Evolutionary conservation across 2,888 invertebrate genomes (phyloP), one percentile per base, ranked within the genome.

Genomic region (Agrotis puta): DNA sequence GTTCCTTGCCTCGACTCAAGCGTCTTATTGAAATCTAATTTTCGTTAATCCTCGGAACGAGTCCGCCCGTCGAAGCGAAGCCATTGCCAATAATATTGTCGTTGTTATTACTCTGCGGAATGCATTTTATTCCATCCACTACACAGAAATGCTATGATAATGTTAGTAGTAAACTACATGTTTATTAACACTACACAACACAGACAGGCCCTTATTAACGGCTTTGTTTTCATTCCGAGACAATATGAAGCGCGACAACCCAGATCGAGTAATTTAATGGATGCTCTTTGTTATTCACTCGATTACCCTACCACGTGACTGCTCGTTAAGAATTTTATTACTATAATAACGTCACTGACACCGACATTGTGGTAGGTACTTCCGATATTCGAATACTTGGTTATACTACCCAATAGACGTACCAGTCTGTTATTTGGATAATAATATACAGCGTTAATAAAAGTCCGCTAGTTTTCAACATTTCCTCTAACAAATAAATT

Each of bases 1-100:
- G 92, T 92, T 90, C 89, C 91, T 87, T 90, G 91, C 88, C 88
- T 88, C 91, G 92, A 87, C 90, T 92, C 93, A 93, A 93, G 90
- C 94, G 93, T 95, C 94, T 95, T 95, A 95, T 95, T 95, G 95
- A 95, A 95, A 95, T 95, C 94, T 94, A 95, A 95, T 95, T 95
- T 95, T 94, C 94, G 93, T 90, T 95, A 95, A 95, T 95, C 95
- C 94, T 85, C 85, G 79, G 88, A 91, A 92, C 92, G 91, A 92
- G 89, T 87, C 87, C 85, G 88, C 89, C 86, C 85, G 87, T 79
- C 89, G 79, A 75, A 73, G 85, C 86, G 83, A 85, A 90, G 89
- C 90, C 90, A 90, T 91, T 91, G 88, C 91, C 88, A 89, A 92
- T 91, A 91, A 89, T 92, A 92, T 92, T 91, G 90, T 92, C 85